Conservation (phyloP, 2,113 vertebrate genomes). For the Dipodomys merriami region DNA sequence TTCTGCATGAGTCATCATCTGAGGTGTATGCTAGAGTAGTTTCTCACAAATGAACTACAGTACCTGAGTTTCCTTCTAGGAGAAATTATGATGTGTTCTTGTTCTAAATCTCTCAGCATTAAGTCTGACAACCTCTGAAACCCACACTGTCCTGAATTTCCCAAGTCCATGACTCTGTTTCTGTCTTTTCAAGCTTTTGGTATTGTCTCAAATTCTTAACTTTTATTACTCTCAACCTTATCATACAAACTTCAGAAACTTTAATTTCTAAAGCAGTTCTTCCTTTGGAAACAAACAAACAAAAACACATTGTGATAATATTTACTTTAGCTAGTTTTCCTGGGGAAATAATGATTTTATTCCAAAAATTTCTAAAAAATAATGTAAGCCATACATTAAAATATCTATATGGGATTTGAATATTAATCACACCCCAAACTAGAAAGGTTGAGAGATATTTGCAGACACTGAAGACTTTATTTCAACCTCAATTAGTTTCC, state of each 20-base stretch:
- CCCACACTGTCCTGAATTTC: background rate
- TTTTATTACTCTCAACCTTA: background rate
- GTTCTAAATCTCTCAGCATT: background rate
- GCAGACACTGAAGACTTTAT: constrained; percentile 52
- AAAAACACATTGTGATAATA: background rate
- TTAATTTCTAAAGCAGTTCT: background rate
- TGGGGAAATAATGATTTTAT: too few species aligned
- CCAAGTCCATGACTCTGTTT: background rate
- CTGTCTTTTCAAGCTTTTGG: background rate
- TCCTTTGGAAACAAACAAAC: background rate
- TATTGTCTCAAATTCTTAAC: background rate
- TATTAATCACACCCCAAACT: constrained; percentile 12
- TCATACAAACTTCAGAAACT: background rate
- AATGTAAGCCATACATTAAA: too few species aligned
- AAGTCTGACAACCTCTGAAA: background rate
- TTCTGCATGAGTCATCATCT: background rate
- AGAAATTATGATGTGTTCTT: background rate
- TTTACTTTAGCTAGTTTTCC: too few species aligned
- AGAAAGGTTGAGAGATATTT: constrained; percentile 49
- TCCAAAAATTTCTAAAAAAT: too few species aligned
- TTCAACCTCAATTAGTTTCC: constrained; percentile 69
- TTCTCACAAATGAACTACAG: background rate
- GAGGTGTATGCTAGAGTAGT: too few species aligned
- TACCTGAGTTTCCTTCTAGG: too few species aligned
- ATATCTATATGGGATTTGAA: constrained; percentile 24